phyloP scores from a whole-genome alignment of 2,797 vertebrate species.

The Eulemur rubriventer region DNA sequence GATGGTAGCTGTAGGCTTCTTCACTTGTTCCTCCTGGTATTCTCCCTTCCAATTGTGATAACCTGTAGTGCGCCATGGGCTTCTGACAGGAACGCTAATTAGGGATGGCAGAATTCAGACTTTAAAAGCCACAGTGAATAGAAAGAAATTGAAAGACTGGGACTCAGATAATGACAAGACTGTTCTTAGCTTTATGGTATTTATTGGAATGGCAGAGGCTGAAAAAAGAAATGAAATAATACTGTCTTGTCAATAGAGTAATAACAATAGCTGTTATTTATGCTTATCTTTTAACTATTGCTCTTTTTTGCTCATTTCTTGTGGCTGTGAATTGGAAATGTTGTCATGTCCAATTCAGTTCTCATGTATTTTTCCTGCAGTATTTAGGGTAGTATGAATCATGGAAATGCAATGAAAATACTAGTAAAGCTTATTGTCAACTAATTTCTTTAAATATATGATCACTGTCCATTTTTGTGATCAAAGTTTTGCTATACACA shows the following conservation, averaged over 20 bases:
- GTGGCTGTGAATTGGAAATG: neutral
- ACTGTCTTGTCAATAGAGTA: neutral
- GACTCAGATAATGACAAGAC: neutral
- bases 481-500: neutral
- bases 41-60: constrained; percentile 58
- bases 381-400: neutral
- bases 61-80: constrained; percentile 41
- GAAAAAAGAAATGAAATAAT: neutral
- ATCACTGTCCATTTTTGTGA: neutral
- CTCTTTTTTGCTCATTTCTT: neutral
- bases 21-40: constrained; percentile 38
- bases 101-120: constrained; percentile 63
- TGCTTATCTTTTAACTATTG: neutral
- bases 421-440: neutral
- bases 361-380: neutral
- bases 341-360: neutral
- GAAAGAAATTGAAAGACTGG: constrained; percentile 39
- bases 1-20: constrained; percentile 24
- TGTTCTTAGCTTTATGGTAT: neutral
- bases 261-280: neutral
- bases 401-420: constrained; percentile 15
- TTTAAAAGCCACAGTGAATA: constrained; percentile 27
- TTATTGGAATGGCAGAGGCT: neutral
- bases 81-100: constrained; percentile 70
- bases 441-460: neutral